Evolutionary conservation across 1,140 invertebrate species (phyloP).

Genomic region (Fopius arisanus): DNA sequence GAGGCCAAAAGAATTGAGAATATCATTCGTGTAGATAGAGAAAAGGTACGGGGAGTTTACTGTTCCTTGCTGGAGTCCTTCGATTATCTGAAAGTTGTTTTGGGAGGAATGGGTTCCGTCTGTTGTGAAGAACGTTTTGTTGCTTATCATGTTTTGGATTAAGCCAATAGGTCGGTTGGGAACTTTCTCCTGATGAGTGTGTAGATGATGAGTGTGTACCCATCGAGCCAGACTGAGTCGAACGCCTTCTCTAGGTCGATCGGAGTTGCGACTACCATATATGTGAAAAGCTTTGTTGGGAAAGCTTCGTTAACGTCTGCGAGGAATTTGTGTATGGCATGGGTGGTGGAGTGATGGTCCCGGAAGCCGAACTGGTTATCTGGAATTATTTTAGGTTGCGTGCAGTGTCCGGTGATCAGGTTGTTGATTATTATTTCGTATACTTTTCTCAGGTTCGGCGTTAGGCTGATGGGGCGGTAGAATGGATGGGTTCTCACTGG

Average conservation of each 20-base stretch:
- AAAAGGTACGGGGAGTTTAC: slow-evolving; percentile 31
- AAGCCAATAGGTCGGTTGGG: background rate
- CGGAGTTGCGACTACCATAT: background rate
- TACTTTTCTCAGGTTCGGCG: slow-evolving; percentile 38
- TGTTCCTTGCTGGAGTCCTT: slow-evolving; percentile 22
- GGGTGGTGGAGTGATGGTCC: slow-evolving; percentile 1
- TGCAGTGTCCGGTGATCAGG: background rate
- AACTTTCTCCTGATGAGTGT: slow-evolving; percentile 14
- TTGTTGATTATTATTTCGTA: slow-evolving; percentile 35
- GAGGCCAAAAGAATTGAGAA: background rate
- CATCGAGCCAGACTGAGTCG: slow-evolving; percentile 22
- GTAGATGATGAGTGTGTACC: slow-evolving; percentile 10
- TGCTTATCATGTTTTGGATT: slow-evolving; percentile 13
- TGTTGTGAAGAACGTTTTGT: background rate
- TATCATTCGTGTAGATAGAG: slow-evolving; percentile 19
- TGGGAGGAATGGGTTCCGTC: background rate
- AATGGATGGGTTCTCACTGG: slow-evolving; percentile 37
- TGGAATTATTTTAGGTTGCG: background rate
- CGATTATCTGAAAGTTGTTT: background rate
- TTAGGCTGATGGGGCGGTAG: slow-evolving; percentile 25
- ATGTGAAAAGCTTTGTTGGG: too few relatives aligned
- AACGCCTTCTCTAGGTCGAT: slow-evolving; percentile 19
- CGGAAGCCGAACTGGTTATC: slow-evolving; percentile 25
- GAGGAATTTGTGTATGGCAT: slow-evolving; percentile 18
- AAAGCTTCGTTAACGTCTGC: slow-evolving; percentile 3